These are phyloP conservation scores for Perca schrenkii DNA, from an alignment of 2,113 vertebrate species.

Conservation along the genomic window DNA sequence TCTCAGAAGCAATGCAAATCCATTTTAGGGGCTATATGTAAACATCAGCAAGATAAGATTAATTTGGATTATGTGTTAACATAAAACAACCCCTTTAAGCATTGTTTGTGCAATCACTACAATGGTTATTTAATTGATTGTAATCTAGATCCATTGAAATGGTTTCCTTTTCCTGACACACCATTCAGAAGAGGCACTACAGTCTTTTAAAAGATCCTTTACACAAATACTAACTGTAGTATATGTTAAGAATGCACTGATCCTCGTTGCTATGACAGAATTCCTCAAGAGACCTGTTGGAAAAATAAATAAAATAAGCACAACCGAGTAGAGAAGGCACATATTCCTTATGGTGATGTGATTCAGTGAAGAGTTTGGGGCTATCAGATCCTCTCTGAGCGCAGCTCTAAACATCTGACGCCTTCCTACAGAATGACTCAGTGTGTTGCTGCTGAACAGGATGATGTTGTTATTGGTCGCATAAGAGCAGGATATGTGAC, in stretches of 20 bases:
- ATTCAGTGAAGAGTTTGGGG: constrained; percentile 41
- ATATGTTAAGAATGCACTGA: neutral
- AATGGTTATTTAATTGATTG: constrained; percentile 6
- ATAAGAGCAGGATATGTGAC: constrained; percentile 53
- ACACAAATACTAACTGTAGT: neutral
- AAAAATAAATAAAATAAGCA: constrained; percentile 11
- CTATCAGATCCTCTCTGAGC: constrained; percentile 40
- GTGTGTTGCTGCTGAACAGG: constrained; percentile 41
- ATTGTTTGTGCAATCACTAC: constrained; percentile 25
- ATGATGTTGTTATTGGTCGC: constrained; percentile 54
- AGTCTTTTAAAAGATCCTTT: neutral
- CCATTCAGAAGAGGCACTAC: neutral
- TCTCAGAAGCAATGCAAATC: constrained; percentile 4
- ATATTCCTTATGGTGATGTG: constrained; percentile 21
- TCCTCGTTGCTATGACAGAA: neutral
- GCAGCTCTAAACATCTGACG: constrained; percentile 29
- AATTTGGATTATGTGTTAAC: constrained; percentile 23
- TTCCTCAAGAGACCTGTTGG: constrained; percentile 6
- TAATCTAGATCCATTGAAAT: neutral
- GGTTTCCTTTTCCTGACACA: neutral
- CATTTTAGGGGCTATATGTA: neutral
- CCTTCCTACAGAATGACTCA: constrained; percentile 1
- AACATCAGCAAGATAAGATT: constrained; percentile 8
- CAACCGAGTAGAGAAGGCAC: neutral
- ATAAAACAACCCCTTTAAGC: constrained; percentile 11